Base-by-base conservation (phyloP, 2,113 vertebrate genomes). In the Thryonomys swinderianus region DNA sequence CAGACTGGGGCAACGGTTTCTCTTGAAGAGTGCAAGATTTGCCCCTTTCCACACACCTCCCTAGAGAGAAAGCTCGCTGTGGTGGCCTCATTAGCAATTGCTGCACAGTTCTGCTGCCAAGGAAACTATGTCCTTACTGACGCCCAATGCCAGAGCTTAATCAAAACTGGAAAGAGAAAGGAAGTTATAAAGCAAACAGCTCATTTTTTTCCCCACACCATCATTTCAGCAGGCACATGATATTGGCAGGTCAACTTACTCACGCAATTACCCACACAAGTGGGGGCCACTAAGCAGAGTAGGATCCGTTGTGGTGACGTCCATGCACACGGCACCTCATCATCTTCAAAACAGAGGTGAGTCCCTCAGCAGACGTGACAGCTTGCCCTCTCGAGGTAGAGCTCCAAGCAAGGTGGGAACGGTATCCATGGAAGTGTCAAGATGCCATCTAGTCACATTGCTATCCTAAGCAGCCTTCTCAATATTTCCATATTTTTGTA, bases 161-260 rank as follows among this genome's bases (percentile, higher is more conserved):
- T 96, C 7, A 93, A 93, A 96, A 96, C 95, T 64, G 66, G 96
- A 96, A 96, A 90, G 23, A 80, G 51, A 94, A 93, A 92, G 71
- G 51, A 92, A 90, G 53, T 95, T 85, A 85, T 81, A 51, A 96
- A 95, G 78, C 53, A 94, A 84, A 91, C 5, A 92, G 18, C 37
- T 76, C 32, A 25, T 48, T 78, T 78, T 78, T 84, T 83, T 69
- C 13, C 55, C 87, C 90, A 51, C 17, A 40, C 25, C 42, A 55
- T 66, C 71, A 85, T 93, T 40, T 67, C 73, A 96, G 71, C 40
- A 95, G 88, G 51, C 32, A 55, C 82, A 90, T 90, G 91, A 45
- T 71, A 79, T 93, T 93, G 86, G 59, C 48, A 88, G 83, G 87
- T 87, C 23, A 90, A 48, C 10, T 96, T 73, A 53, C 81, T 91